Conservation (phyloP, 1,140 invertebrate species). For the Macrotrachela quadricornifera region DNA sequence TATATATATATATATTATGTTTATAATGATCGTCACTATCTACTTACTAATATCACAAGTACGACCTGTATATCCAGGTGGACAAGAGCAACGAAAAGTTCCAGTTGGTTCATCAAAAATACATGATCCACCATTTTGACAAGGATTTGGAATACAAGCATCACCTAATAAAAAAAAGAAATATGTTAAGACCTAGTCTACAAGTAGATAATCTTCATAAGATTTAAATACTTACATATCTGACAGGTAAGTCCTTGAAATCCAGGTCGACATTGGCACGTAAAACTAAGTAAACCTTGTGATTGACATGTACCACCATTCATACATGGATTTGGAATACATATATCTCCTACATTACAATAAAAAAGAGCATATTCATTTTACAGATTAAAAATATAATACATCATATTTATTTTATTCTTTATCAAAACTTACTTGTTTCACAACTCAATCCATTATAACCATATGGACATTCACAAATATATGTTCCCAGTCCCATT, state of each 20-base stretch:
- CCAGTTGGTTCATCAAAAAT: background rate
- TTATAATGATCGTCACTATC: background rate
- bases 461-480: background rate
- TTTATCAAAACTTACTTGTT: background rate
- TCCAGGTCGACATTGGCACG: constrained; percentile 33
- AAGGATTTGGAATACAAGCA: constrained; percentile 14
- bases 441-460: background rate
- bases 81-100: constrained; percentile 32
- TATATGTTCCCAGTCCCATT: constrained; percentile 57
- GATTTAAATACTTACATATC: constrained; percentile 8
- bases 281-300: constrained; percentile 37
- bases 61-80: constrained; percentile 15
- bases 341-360: constrained; percentile 3
- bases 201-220: background rate
- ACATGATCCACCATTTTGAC: constrained; percentile 20
- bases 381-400: too few species aligned
- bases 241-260: constrained; percentile 48
- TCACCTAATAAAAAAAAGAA: constrained; percentile 6
- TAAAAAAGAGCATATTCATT: background rate
- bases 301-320: constrained; percentile 33
- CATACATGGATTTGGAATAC: background rate
- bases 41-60: constrained; percentile 31
- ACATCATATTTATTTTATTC: too few species aligned
- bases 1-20: background rate
- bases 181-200: background rate